Conservation (phyloP, 2,113 vertebrate genomes). For the Ptilonorhynchus violaceus region DNA sequence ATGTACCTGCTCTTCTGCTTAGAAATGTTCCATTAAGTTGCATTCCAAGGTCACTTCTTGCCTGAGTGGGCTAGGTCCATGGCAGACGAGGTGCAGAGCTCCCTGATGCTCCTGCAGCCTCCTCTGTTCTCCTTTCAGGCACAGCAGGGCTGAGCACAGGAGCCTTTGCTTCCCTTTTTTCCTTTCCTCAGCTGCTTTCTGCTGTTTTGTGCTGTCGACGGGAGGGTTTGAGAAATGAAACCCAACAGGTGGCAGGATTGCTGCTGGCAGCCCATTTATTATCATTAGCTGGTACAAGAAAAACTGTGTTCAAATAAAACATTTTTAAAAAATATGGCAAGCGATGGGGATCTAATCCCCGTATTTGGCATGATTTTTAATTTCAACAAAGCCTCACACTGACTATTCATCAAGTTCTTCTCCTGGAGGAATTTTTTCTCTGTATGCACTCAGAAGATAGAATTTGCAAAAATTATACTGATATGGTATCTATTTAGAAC, state of each 20-base stretch:
- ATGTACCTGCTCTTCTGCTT: not conserved
- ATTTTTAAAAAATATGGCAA: not conserved
- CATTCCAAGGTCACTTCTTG: not conserved
- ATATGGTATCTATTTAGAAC: not conserved
- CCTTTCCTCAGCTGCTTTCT: not conserved
- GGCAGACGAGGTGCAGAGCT: not conserved
- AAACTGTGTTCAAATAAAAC: not conserved
- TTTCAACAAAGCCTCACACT: not conserved
- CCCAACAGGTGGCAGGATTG: not conserved
- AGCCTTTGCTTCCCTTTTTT: not conserved
- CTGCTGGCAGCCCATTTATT: not conserved
- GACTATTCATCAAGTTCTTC: not conserved
- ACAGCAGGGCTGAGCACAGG: not conserved
- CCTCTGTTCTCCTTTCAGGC: not conserved
- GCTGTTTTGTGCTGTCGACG: accelerated
- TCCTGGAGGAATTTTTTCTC: not conserved
- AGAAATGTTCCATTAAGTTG: not conserved
- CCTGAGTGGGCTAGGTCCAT: accelerated
- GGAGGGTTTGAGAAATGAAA: not conserved
- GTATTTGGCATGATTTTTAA: not conserved
- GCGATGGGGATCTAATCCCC: not conserved
- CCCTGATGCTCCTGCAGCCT: not conserved
- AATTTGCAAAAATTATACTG: not conserved
- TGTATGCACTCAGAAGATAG: not conserved
- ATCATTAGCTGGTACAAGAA: not conserved